These are phyloP conservation scores for Coregonus sp. DNA, from an alignment of 2,797 vertebrate genomes.

Conservation along the genomic window DNA sequence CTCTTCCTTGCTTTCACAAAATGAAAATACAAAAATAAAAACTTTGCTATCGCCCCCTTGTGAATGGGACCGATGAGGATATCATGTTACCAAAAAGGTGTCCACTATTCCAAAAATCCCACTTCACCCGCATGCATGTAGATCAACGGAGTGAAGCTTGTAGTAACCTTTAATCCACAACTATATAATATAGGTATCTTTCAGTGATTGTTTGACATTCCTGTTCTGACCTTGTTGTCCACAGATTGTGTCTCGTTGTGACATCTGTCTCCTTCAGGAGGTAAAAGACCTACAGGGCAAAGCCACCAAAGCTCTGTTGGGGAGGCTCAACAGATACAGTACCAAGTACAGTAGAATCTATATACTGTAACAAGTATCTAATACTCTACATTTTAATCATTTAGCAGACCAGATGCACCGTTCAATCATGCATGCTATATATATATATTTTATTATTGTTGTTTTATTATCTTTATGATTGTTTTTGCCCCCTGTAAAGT, in stretches of 20 bases:
- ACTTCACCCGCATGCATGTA: no score
- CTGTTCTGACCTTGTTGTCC: neutral
- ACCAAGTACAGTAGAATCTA: neutral
- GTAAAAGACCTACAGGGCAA: constrained; percentile 44
- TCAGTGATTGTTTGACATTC: neutral
- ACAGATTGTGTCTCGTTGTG: constrained; percentile 60
- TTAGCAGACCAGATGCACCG: neutral
- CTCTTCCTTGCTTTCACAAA: no score
- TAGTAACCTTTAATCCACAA: no score
- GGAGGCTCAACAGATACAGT: constrained; percentile 60
- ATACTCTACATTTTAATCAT: neutral
- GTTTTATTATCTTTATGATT: neutral
- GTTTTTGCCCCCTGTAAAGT: neutral
- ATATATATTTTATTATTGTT: no score
- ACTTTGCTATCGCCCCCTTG: no score
- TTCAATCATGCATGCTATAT: neutral
- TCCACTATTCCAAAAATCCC: no score
- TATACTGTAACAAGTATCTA: neutral
- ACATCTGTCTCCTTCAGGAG: constrained; percentile 57
- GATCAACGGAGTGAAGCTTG: no score
- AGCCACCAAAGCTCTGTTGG: constrained; percentile 27
- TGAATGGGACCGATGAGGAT: no score
- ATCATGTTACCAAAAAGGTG: no score
- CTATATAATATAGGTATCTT: neutral
- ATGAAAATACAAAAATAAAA: no score